Conservation (phyloP, 1,140 invertebrate genomes). For the Wiebesia pumilae region DNA sequence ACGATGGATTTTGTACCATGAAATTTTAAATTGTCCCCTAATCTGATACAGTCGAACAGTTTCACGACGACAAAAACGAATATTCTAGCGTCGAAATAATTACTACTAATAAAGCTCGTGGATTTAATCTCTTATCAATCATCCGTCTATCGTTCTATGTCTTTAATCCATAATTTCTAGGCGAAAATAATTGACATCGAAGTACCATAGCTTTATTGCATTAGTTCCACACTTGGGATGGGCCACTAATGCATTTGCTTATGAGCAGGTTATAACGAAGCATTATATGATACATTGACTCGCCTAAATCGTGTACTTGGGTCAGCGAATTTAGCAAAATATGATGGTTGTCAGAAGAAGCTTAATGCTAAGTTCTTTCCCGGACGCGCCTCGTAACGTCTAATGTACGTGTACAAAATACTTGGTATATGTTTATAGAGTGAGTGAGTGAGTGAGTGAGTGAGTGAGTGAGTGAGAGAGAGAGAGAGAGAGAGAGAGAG, state of each 20-base stretch:
- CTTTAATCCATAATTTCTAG: neutral
- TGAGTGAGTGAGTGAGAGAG: neutral
- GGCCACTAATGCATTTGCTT: slow-evolving; percentile 2
- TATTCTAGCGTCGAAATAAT: too few species aligned
- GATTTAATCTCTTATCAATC: neutral
- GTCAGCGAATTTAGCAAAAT: neutral
- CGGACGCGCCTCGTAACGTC: neutral
- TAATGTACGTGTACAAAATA: slow-evolving; percentile 27
- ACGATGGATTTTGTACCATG: too few species aligned
- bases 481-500: neutral
- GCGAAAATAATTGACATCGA: neutral
- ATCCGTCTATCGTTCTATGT: neutral
- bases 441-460: neutral
- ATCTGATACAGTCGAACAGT: too few species aligned
- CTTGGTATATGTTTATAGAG: neutral
- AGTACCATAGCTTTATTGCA: neutral
- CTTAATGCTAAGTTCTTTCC: neutral
- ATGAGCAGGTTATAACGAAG: neutral
- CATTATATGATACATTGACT: neutral
- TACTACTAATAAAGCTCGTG: neutral
- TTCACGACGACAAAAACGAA: too few species aligned
- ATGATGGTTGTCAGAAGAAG: neutral
- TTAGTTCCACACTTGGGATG: neutral
- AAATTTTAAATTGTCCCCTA: too few species aligned
- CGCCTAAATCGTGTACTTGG: neutral